phyloP scores from a whole-genome alignment of 2,113 vertebrate species.

The Gadus macrocephalus region DNA sequence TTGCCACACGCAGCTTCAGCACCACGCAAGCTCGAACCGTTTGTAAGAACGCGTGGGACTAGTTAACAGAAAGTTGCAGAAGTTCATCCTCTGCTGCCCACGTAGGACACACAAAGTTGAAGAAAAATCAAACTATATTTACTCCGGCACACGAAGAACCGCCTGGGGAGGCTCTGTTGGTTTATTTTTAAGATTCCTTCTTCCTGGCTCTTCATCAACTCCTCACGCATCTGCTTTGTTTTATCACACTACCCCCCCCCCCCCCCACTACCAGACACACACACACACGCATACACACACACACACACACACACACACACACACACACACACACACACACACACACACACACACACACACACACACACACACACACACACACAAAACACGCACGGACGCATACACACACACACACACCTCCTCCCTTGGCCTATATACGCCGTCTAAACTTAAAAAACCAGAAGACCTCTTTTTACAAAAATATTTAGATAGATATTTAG shows the following conservation, averaged over 20 bases:
- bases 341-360: no score
- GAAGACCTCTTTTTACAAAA: conserved; percentile 35
- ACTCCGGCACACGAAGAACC: no score
- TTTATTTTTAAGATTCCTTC: no score
- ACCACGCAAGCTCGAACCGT: not conserved
- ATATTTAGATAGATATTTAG: conserved; percentile 63
- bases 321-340: not conserved
- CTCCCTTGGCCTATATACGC: no score
- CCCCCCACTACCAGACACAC: not conserved
- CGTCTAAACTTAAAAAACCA: no score
- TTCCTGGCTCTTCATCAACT: no score
- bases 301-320: not conserved
- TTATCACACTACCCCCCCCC: not conserved
- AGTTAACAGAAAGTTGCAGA: not conserved
- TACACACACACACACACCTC: not conserved
- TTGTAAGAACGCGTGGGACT: not conserved
- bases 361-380: not conserved
- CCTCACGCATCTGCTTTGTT: no score
- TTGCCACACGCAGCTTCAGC: not conserved
- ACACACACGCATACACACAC: no score
- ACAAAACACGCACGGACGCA: no score
- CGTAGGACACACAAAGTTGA: no score
- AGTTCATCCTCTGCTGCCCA: not conserved
- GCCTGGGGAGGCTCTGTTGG: no score
- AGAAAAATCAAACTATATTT: no score